Conservation (phyloP, 1,140 invertebrate genomes). For the Asbolus verrucosus region DNA sequence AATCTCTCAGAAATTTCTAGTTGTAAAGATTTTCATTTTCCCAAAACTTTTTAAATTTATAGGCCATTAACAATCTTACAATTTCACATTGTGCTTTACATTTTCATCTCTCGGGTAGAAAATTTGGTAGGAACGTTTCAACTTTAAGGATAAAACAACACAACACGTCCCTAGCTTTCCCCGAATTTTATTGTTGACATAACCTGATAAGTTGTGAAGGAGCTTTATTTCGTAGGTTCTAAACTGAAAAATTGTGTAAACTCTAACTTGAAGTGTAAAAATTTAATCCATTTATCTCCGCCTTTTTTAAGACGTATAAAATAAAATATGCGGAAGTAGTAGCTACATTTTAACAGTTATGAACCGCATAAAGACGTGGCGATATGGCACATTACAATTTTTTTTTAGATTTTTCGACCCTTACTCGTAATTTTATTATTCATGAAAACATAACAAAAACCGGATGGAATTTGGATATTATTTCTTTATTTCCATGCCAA, state of each 20-base stretch:
- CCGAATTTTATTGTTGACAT: constrained; percentile 36
- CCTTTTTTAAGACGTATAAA: background rate
- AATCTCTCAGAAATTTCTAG: constrained; percentile 12
- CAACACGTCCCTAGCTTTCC: constrained; percentile 6
- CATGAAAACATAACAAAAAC: constrained; percentile 20
- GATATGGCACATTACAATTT: constrained; percentile 6
- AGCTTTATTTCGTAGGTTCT: constrained; percentile 27
- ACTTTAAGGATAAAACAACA: constrained; percentile 26
- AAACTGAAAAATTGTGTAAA: constrained; percentile 19
- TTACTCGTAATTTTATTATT: constrained; percentile 5
- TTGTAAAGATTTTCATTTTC: constrained; percentile 35
- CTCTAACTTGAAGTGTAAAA: constrained; percentile 1
- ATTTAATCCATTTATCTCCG: constrained; percentile 13
- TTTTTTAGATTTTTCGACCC: constrained; percentile 12
- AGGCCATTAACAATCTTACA: constrained; percentile 29
- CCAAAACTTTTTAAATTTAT: constrained; percentile 25
- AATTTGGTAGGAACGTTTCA: constrained; percentile 28
- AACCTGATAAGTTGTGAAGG: constrained; percentile 30
- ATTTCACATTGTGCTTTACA: constrained; percentile 29
- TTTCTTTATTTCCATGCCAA: constrained; percentile 13
- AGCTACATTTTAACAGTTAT: constrained; percentile 21
- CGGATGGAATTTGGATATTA: constrained; percentile 3
- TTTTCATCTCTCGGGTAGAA: constrained; percentile 19
- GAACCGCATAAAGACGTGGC: background rate
- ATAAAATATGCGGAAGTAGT: background rate